These are phyloP conservation scores for Tuta absoluta DNA, from an alignment of 2,888 invertebrate species.

Conservation along the genomic window DNA sequence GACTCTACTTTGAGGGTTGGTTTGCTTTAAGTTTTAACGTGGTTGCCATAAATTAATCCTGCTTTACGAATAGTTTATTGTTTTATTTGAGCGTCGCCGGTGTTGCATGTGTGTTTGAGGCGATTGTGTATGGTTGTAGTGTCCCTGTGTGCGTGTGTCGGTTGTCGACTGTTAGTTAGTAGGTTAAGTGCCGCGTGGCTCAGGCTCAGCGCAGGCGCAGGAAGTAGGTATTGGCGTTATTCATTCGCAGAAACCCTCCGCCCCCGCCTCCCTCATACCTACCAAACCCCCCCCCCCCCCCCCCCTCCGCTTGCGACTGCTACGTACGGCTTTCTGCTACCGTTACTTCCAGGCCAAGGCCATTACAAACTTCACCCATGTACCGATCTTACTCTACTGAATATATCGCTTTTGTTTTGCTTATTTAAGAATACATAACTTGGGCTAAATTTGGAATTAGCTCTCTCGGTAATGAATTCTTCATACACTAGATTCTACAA, in stretches of 20 bases:
- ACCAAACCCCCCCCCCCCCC: constrained; percentile 27
- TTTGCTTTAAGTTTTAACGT: constrained; percentile 57
- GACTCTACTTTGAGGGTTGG: constrained; percentile 45
- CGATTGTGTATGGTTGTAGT: background rate
- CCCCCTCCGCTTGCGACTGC: constrained; percentile 28
- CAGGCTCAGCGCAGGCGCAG: constrained; percentile 35
- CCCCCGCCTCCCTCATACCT: constrained; percentile 31
- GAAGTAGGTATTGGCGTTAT: constrained; percentile 45
- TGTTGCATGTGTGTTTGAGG: background rate
- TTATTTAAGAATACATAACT: no score
- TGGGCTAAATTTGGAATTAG: no score
- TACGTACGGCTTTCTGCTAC: background rate
- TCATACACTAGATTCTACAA: background rate
- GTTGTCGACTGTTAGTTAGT: constrained; percentile 29
- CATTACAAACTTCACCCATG: background rate
- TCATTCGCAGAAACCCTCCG: constrained; percentile 54
- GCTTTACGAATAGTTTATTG: constrained; percentile 42
- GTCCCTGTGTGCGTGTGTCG: background rate
- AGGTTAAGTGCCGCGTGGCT: constrained; percentile 33
- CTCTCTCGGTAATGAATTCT: no score
- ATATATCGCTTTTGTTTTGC: no score
- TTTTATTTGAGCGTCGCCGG: constrained; percentile 21
- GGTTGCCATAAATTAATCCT: constrained; percentile 59
- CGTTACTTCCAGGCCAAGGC: constrained; percentile 9
- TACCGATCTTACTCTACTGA: background rate